Evolutionary conservation across 2,888 invertebrate species (phyloP).

Genomic region (Ectemnius cavifrons): DNA sequence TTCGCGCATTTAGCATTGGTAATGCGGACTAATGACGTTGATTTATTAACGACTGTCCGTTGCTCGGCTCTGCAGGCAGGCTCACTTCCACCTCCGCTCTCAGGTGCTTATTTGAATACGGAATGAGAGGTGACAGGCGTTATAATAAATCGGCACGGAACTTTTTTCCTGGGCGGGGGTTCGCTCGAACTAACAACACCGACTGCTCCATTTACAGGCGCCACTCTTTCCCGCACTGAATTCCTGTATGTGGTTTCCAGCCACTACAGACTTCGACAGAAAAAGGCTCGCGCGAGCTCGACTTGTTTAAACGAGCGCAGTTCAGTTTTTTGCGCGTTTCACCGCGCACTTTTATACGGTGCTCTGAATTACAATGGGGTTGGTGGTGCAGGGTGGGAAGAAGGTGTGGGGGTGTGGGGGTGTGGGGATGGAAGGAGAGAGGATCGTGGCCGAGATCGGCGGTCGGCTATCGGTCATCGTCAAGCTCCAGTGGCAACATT

Average conservation of each 20-base stretch:
- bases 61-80: not conserved
- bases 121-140: slow-evolving; percentile 37
- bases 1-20: slow-evolving; percentile 44
- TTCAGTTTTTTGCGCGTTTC: not conserved
- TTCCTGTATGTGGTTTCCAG: slow-evolving; percentile 1
- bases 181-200: not conserved
- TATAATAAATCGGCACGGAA: slow-evolving; percentile 11
- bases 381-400: not conserved
- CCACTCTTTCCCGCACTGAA: not conserved
- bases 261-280: not conserved
- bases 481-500: slow-evolving; percentile 36
- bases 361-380: not conserved
- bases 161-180: not conserved
- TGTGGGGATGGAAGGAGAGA: no score
- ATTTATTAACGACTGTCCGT: slow-evolving; percentile 55
- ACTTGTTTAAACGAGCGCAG: not conserved
- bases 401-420: no score
- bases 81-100: slow-evolving; percentile 19
- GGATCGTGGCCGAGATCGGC: no score
- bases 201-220: slow-evolving; percentile 15
- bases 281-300: not conserved
- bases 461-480: slow-evolving; percentile 2
- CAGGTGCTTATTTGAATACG: slow-evolving; percentile 13
- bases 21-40: slow-evolving; percentile 50
- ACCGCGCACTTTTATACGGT: not conserved